Evolutionary conservation across 2,113 vertebrate genomes (phyloP), one percentile per base, ranked within the genome.

Genomic region (Misgurnus anguillicaudatus): DNA sequence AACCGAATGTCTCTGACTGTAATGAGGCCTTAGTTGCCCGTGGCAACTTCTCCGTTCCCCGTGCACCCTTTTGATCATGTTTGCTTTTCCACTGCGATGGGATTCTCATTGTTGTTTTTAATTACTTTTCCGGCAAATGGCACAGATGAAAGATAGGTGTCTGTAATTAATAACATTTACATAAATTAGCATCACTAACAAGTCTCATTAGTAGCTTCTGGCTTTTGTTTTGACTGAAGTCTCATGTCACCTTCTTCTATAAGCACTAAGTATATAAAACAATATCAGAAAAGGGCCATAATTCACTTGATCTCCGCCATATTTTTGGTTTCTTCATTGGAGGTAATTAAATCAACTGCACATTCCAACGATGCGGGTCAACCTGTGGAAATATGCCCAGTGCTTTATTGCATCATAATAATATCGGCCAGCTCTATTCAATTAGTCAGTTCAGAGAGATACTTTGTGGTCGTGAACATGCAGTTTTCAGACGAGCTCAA

Each of bases 151-250:
- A 96, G 95, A 98, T 98, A 97, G 96, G 96, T 97, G 95, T 96
- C 94, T 94, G 94, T 95, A 97, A 98, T 98, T 98, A 99, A 98
- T 99, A 95, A 94, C 92, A 98, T 99, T 97, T 97, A 95, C 96
- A 98, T 98, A 98, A 94, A 98, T 98, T 98, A 97, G 95, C 96
- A 98, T 97, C 93, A 86, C 94, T 97, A 96, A 98, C 95, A 93
- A 96, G 95, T 94, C 95, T 97, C 95, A 97, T 98, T 98, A 98
- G 93, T 89, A 92, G 94, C 93, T 86, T 85, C 88, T 90, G 93
- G 91, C 92, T 97, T 97, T 96, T 96, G 93, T 97, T 94, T 95
- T 92, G 91, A 93, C 87, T 93, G 87, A 89, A 84, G 87, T 94
- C 93, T 91, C 90, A 82, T 93, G 95, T 94, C 92, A 94, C 92